These are phyloP conservation scores for Damaliscus lunatus DNA, from an alignment of 2,113 vertebrate genomes.

Conservation along the genomic window DNA sequence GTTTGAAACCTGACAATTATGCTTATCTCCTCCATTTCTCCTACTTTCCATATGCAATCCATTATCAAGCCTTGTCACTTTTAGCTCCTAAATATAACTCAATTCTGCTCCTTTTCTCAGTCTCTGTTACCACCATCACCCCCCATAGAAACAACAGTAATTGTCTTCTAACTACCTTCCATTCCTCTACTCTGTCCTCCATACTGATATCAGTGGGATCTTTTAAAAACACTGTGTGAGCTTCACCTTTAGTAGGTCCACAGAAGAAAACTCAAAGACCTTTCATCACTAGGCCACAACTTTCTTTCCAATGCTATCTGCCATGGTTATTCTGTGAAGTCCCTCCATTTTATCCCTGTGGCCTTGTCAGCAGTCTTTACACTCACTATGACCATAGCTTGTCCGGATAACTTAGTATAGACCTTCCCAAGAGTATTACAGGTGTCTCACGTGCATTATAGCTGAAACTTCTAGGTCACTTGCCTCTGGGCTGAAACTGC, in stretches of 20 bases:
- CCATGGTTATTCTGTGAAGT: background rate
- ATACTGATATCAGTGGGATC: background rate
- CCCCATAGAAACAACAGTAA: background rate
- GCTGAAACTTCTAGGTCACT: background rate
- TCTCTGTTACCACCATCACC: background rate
- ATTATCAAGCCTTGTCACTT: background rate
- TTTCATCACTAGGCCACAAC: background rate
- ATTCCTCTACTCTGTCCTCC: background rate
- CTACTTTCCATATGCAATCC: background rate
- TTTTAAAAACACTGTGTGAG: background rate
- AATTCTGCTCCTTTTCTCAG: background rate
- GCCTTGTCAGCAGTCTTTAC: background rate
- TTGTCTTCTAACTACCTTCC: background rate
- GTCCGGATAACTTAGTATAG: background rate
- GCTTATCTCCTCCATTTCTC: background rate
- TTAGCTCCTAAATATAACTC: background rate
- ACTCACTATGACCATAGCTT: background rate
- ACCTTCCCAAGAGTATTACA: background rate
- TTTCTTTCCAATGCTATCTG: background rate
- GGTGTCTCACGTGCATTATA: background rate
- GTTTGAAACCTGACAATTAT: background rate
- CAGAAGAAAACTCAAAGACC: conserved; percentile 10
- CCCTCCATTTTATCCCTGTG: background rate
- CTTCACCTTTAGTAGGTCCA: background rate
- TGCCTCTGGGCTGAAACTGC: background rate